A percentile compares a stretch with the other conserved stretches of the same genome.
These are phyloP conservation scores for Petaurus breviceps DNA, from an alignment of 2,113 vertebrate genomes.

Conservation along the genomic window DNA sequence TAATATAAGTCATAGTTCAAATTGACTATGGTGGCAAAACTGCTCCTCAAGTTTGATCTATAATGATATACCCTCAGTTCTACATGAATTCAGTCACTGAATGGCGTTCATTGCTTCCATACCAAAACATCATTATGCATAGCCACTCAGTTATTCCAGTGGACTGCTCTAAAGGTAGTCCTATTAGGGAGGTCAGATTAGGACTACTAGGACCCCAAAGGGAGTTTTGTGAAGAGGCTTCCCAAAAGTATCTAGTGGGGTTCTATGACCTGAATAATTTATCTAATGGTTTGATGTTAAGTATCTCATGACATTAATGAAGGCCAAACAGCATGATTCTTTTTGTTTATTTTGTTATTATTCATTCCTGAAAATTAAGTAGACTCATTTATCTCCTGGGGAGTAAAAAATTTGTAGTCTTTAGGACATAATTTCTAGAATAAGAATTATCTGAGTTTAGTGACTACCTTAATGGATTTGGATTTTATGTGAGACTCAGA, in stretches of 20 bases:
- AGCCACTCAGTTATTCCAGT: neutral
- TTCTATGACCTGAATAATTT: neutral
- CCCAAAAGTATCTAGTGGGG: neutral
- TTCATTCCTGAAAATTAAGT: neutral
- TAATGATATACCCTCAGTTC: neutral
- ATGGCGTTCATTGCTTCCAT: conserved; percentile 3
- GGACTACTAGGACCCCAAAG: neutral
- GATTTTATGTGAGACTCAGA: neutral
- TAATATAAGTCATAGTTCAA: neutral
- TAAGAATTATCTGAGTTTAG: conserved; percentile 32
- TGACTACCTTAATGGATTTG: neutral
- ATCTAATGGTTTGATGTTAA: conserved; percentile 22
- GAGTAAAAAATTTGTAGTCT: neutral
- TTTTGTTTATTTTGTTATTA: conserved; percentile 19
- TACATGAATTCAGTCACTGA: neutral
- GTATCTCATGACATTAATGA: neutral
- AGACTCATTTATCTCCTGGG: neutral
- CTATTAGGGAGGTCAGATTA: neutral
- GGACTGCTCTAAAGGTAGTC: neutral
- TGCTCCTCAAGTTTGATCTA: neutral
- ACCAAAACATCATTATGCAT: neutral
- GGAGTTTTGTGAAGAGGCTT: neutral
- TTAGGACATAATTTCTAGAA: conserved; percentile 4
- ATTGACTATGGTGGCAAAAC: neutral
- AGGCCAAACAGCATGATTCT: neutral